Percentiles rank a stretch among this genome's conserved stretches.
Conservation (phyloP, 2,113 vertebrate genomes). For the Cichladusa arquata region DNA sequence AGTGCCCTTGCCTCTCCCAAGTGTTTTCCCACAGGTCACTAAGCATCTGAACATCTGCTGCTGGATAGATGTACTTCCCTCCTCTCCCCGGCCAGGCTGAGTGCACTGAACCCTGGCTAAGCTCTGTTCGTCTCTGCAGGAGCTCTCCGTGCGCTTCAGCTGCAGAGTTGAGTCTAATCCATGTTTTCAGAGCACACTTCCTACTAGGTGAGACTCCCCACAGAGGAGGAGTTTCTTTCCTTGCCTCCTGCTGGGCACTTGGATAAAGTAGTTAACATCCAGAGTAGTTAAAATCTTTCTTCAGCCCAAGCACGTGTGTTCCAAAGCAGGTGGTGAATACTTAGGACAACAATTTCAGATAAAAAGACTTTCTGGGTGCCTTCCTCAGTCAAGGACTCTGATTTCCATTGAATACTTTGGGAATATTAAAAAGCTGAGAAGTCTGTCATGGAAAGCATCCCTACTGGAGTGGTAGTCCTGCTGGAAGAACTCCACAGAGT, state of each 20-base stretch:
- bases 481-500: background rate
- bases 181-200: slow-evolving; percentile 15
- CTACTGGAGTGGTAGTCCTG: background rate
- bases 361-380: background rate
- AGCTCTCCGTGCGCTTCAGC: background rate
- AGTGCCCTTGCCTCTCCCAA: slow-evolving; percentile 20
- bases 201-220: background rate
- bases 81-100: background rate
- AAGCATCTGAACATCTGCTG: slow-evolving; percentile 43
- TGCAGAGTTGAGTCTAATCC: background rate
- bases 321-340: background rate
- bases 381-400: background rate
- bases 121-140: background rate
- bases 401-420: background rate
- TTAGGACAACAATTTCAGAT: background rate
- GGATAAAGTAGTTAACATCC: background rate
- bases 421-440: background rate
- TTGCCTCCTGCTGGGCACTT: background rate
- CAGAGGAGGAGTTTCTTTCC: background rate
- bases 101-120: slow-evolving; percentile 4
- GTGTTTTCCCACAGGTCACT: slow-evolving; percentile 47
- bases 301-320: background rate
- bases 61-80: background rate
- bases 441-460: background rate
- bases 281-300: background rate